These are phyloP conservation scores for Natator depressus DNA, from an alignment of 2,113 vertebrate species.

Conservation along the genomic window DNA sequence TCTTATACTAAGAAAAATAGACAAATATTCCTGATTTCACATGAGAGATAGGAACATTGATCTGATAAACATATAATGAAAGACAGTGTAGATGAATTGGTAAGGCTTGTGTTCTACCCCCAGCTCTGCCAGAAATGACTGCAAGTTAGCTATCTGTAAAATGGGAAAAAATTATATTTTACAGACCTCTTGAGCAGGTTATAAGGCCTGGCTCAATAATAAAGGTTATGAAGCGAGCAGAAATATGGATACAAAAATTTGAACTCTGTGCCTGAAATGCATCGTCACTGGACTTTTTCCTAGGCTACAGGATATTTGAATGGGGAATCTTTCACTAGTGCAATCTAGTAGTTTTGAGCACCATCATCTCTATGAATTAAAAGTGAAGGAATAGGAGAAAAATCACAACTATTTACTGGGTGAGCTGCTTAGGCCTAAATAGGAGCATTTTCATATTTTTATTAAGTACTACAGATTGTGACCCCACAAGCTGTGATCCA, in stretches of 20 bases:
- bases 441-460: not conserved
- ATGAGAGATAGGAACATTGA: not conserved
- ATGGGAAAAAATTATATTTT: accelerated
- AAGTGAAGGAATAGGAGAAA: not conserved
- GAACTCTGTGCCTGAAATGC: not conserved
- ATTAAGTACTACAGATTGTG: not conserved
- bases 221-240: accelerated
- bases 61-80: not conserved
- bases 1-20: not conserved
- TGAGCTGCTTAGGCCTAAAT: not conserved
- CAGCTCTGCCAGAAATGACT: not conserved
- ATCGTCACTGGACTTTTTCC: accelerated
- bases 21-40: accelerated
- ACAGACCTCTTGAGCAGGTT: not conserved
- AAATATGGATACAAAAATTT: not conserved
- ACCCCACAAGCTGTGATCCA: not conserved
- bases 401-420: not conserved
- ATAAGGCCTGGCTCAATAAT: not conserved
- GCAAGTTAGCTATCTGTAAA: not conserved
- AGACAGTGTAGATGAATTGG: not conserved
- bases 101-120: not conserved
- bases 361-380: not conserved
- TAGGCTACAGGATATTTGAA: not conserved
- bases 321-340: not conserved
- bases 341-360: not conserved